Base-by-base conservation (phyloP, 2,113 vertebrate genomes). In the Aphyosemion australe region DNA sequence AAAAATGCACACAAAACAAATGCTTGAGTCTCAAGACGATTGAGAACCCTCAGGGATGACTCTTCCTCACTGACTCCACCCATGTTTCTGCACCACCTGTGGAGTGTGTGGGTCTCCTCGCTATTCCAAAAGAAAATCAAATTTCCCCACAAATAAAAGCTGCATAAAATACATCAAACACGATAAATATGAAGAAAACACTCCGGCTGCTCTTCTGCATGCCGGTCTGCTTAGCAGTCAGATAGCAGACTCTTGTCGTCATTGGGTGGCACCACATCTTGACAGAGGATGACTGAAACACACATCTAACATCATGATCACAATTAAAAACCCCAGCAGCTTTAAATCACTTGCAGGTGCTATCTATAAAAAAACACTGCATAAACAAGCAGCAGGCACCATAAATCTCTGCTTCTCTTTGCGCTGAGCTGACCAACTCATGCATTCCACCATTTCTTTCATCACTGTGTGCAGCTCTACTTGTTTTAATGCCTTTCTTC, bases 81-180 rank as follows among this genome's bases (percentile, higher is more conserved):
- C 1, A 15, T n/a, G 34, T 19, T 37, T 57, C 20, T 20, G 12
- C 41, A 20, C 13, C 63, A 56, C 32, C 4, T 12, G 20, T 16
- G 16, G 15, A 48, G 63, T 45, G 20, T 61, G 66, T 57, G 45
- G 53, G 49, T 52, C 60, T 19, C 70, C 50, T 56, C 50, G 66
- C 66, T 76, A 65, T 82, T 66, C 54, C 63, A 61, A 65, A 71
- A 43, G 12, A 61, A 26, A 64, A 63, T 62, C 74, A 72, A 31
- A 81, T 72, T 57, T 64, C 72, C 72, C 56, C 48, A 18, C 72
- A 72, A 83, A 73, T 66, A 70, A 78, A 82, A 6, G 15, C 50
- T 39, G 10, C 82, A 88, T 88, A 80, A 87, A 89, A 78, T 26
- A 8, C 65, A 61, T 72, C 67, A 76, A 73, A 69, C 42, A 68